Conservation (phyloP, 2,113 vertebrate species). For the Chionodraco myersi region DNA sequence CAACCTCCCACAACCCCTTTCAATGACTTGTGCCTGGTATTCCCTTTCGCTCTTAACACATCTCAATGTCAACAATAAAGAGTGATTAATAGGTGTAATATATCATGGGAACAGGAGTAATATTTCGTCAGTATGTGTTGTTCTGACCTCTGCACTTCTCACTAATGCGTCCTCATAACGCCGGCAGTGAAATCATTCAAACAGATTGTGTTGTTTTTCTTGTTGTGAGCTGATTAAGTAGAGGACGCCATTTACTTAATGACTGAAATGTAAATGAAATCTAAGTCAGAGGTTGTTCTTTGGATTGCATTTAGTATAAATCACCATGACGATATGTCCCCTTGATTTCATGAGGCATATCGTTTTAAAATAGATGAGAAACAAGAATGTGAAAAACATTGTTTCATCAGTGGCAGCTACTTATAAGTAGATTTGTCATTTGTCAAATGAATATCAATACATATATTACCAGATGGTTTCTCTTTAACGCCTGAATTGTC, state of each 20-base stretch:
- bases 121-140: neutral
- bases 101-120: neutral
- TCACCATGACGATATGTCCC: neutral
- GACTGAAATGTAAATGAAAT: conserved; percentile 31
- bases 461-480: too few species aligned
- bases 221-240: neutral
- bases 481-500: too few species aligned
- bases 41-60: neutral
- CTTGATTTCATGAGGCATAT: neutral
- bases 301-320: conserved; percentile 8
- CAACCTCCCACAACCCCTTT: neutral
- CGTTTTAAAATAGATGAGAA: neutral
- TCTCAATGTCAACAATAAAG: neutral
- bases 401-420: too few species aligned
- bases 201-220: conserved; percentile 12
- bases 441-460: too few species aligned
- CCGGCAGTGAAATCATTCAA: neutral
- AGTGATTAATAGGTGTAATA: neutral
- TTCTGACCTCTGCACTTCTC: conserved; percentile 15
- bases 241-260: conserved; percentile 19
- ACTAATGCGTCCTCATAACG: neutral
- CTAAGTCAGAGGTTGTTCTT: conserved; percentile 10
- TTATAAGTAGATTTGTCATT: neutral
- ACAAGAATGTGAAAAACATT: neutral
- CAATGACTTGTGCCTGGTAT: neutral